phyloP scores from a whole-genome alignment of 2,888 invertebrate species.

The Aphodius sticticus region DNA sequence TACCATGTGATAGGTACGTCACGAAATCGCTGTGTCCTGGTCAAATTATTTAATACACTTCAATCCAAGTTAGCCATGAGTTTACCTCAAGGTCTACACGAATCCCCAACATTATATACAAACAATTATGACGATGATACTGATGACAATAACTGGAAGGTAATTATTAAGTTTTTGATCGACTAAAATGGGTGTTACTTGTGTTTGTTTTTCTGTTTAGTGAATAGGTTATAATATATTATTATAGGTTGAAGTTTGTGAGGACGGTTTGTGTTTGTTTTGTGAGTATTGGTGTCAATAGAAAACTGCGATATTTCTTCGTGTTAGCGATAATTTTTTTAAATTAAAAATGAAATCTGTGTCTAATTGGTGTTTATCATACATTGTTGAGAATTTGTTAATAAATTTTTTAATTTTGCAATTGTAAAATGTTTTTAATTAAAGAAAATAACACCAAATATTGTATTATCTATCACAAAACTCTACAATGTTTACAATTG shows the following conservation, averaged over 20 bases:
- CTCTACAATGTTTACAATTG: background rate
- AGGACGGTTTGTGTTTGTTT: background rate
- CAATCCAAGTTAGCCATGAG: constrained; percentile 13
- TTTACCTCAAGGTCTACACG: constrained; percentile 27
- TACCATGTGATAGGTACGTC: background rate
- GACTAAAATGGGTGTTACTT: background rate
- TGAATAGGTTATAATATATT: background rate
- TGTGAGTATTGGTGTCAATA: background rate
- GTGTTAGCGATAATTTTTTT: too few relatives aligned
- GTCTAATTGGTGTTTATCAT: too few relatives aligned
- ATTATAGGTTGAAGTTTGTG: background rate
- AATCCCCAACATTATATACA: constrained; percentile 12
- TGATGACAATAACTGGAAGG: background rate
- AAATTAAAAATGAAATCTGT: too few relatives aligned
- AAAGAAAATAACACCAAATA: background rate
- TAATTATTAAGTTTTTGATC: background rate
- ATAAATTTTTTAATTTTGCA: background rate
- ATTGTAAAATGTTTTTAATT: background rate
- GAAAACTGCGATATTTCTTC: background rate
- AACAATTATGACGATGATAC: constrained; percentile 13
- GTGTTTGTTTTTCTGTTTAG: background rate
- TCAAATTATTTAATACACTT: constrained; percentile 36
- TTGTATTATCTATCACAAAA: background rate
- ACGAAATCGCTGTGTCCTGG: constrained; percentile 22
- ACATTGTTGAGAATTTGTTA: too few relatives aligned